These are phyloP conservation scores for Pagrus major DNA, from an alignment of 2,113 vertebrate genomes.

Conservation along the genomic window DNA sequence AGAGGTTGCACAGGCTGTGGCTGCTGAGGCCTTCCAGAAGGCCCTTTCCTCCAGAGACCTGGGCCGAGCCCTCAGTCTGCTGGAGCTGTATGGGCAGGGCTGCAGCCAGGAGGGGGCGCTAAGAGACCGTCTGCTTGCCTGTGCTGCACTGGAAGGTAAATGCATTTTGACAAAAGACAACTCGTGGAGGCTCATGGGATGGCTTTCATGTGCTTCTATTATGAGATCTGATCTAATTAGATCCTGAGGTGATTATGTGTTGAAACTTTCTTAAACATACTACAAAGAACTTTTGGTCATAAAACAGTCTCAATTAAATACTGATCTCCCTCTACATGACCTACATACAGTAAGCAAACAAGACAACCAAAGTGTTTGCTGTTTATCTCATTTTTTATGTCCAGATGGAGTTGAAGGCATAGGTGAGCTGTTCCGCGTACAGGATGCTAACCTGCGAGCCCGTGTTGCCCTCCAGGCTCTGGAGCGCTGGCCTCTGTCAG, in stretches of 20 bases:
- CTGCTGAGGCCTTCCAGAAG: constrained; percentile 88
- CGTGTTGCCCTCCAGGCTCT: constrained; percentile 87
- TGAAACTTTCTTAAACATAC: no score
- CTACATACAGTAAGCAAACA: no score
- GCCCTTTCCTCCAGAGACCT: constrained; percentile 87
- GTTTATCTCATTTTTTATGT: background rate
- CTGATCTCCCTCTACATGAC: no score
- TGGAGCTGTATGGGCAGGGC: constrained; percentile 87
- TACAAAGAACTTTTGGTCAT: no score
- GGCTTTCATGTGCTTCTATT: background rate
- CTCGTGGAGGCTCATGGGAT: background rate
- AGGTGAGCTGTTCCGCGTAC: constrained; percentile 88
- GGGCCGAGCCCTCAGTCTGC: constrained; percentile 86
- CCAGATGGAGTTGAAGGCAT: constrained; percentile 84
- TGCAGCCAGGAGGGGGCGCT: constrained; percentile 83
- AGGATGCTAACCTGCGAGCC: constrained; percentile 87
- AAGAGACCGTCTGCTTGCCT: constrained; percentile 90
- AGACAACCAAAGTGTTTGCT: background rate
- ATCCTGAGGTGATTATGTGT: no score
- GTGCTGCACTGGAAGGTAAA: constrained; percentile 86
- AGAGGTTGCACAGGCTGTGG: constrained; percentile 76
- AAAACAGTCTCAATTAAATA: no score
- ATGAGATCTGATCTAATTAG: background rate
- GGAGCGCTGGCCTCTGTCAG: constrained; percentile 90
- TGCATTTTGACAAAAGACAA: background rate